phyloP scores from a whole-genome alignment of 2,797 vertebrate species.

The Fundulus diaphanus region DNA sequence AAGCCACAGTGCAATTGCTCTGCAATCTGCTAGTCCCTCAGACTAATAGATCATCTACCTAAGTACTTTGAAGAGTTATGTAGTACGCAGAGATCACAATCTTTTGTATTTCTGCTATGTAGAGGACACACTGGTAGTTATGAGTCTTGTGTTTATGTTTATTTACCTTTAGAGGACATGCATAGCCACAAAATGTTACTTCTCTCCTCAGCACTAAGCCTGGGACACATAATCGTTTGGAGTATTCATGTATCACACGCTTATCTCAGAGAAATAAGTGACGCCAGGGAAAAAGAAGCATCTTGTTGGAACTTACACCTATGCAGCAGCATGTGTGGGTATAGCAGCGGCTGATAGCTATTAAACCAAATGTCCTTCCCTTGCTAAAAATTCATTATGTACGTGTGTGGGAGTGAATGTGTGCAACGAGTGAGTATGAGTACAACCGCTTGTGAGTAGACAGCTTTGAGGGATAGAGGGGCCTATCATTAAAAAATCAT shows the following conservation, averaged over 20 bases:
- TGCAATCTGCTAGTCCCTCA: slow-evolving; percentile 5
- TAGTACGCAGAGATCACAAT: background rate
- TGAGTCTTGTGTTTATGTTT: slow-evolving; percentile 3
- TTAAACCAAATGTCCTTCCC: slow-evolving; percentile 70
- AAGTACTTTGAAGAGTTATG: background rate
- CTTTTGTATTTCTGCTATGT: background rate
- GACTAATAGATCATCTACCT: background rate
- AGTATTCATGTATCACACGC: slow-evolving; percentile 18
- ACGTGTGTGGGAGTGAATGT: slow-evolving; percentile 52
- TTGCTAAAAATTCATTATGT: slow-evolving; percentile 71
- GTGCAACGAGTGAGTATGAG: slow-evolving; percentile 25
- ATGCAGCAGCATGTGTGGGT: slow-evolving; percentile 49
- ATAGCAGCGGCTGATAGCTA: slow-evolving; percentile 66
- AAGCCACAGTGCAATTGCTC: background rate
- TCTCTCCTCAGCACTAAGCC: slow-evolving; percentile 25
- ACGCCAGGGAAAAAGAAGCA: slow-evolving; percentile 34
- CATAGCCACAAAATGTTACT: slow-evolving; percentile 4
- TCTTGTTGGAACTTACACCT: slow-evolving; percentile 47
- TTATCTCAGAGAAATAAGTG: slow-evolving; percentile 41
- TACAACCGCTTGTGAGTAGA: slow-evolving; percentile 56
- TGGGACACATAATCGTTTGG: slow-evolving; percentile 40
- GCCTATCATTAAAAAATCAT: slow-evolving; percentile 81
- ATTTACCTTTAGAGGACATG: slow-evolving; percentile 10
- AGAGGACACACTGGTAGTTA: background rate
- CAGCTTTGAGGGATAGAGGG: slow-evolving; percentile 69